Conservation (phyloP, 2,113 vertebrate species). For the Atlantisia rogersi region DNA sequence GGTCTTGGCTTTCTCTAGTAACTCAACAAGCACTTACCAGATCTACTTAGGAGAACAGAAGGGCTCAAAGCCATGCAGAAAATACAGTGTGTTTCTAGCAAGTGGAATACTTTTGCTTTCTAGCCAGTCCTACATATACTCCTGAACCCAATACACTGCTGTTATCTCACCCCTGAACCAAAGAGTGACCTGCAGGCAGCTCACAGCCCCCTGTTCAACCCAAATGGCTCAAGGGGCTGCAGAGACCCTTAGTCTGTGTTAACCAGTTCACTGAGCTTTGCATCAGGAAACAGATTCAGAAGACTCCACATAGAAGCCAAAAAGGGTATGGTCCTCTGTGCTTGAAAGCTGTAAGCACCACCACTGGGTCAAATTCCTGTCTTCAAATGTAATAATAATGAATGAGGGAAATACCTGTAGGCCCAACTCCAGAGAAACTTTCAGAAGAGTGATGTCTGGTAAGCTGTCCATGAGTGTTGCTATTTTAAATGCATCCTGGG, state of each 20-base stretch:
- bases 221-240: background rate
- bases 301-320: background rate
- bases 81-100: background rate
- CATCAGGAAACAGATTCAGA: background rate
- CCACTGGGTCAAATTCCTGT: background rate
- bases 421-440: constrained; percentile 86
- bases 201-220: background rate
- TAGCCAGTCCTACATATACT: background rate
- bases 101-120: background rate
- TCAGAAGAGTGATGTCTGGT: constrained; percentile 86
- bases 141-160: background rate
- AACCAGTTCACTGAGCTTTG: background rate
- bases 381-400: background rate
- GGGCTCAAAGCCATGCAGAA: background rate
- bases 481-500: constrained; percentile 89
- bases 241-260: background rate
- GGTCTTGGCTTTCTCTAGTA: background rate
- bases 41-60: background rate
- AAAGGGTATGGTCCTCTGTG: background rate
- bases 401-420: constrained; percentile 78
- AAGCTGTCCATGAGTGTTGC: constrained; percentile 87
- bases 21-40: background rate
- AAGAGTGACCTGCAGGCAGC: background rate
- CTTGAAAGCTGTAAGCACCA: background rate
- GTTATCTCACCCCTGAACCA: accelerated